Percentiles rank a stretch among this genome's conserved stretches.
Evolutionary conservation across 1,140 invertebrate species (phyloP).

Genomic region (Hyposmocoma kahamanoa): DNA sequence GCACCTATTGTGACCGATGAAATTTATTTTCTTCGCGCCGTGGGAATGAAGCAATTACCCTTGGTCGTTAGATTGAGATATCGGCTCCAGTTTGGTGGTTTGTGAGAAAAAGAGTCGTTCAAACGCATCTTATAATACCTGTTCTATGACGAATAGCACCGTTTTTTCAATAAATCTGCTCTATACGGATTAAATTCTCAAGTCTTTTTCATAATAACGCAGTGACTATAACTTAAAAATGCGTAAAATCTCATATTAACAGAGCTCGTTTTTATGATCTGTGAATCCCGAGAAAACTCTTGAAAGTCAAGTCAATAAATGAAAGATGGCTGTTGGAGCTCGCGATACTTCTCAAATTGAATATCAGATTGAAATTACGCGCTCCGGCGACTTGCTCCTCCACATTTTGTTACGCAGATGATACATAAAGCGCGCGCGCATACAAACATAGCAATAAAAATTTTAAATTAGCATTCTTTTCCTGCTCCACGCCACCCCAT

Average conservation of each 20-base stretch:
- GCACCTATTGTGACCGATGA: conserved; percentile 37
- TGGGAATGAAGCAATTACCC: conserved; percentile 44
- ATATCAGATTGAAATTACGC: conserved; percentile 71
- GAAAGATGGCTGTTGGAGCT: conserved; percentile 47
- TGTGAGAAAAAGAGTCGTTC: conserved; percentile 23
- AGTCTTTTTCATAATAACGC: too few relatives aligned
- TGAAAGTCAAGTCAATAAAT: conserved; percentile 49
- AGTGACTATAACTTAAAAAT: too few relatives aligned
- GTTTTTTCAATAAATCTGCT: too few relatives aligned
- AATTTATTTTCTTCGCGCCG: conserved; percentile 38
- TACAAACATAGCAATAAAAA: conserved; percentile 66
- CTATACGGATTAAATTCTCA: too few relatives aligned
- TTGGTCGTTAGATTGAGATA: conserved; percentile 25
- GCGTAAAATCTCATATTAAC: conserved; percentile 6
- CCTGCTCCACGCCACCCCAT: conserved; percentile 54
- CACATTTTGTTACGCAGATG: conserved; percentile 59
- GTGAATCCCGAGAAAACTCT: conserved; percentile 42
- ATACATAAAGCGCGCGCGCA: conserved; percentile 66
- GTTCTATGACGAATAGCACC: too few relatives aligned
- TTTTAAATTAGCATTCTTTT: conserved; percentile 73
- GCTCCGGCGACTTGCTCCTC: conserved; percentile 52
- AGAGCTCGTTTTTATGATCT: conserved; percentile 26
- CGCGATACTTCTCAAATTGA: conserved; percentile 64
- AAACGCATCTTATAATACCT: too few relatives aligned
- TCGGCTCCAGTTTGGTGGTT: conserved; percentile 24